A percentile compares a stretch with the other conserved stretches of the same genome.
Conservation (phyloP, 2,888 invertebrate genomes). For the Dicranocentrus wangi region DNA sequence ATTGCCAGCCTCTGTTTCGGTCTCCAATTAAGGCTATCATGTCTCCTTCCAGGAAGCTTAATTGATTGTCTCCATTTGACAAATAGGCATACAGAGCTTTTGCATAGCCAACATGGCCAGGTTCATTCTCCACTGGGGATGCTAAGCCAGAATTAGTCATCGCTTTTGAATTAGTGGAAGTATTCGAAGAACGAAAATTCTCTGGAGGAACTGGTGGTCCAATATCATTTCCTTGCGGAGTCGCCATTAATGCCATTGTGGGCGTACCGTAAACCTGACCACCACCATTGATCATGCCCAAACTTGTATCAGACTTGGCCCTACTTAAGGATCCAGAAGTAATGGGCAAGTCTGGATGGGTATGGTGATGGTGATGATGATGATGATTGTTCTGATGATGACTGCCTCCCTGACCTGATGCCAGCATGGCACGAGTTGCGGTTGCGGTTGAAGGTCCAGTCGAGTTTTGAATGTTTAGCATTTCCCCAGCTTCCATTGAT, state of each 20-base stretch:
- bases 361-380: slow-evolving; percentile 43
- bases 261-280: slow-evolving; percentile 40
- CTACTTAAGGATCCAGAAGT: slow-evolving; percentile 75
- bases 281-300: slow-evolving; percentile 75
- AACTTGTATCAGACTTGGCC: slow-evolving; percentile 91
- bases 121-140: slow-evolving; percentile 78
- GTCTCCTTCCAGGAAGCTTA: slow-evolving; percentile 93
- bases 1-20: slow-evolving; percentile 96
- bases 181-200: slow-evolving; percentile 65
- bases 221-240: not conserved
- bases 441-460: slow-evolving; percentile 11
- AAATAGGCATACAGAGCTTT: slow-evolving; percentile 92
- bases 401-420: not conserved
- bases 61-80: slow-evolving; percentile 90
- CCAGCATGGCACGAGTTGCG: not conserved
- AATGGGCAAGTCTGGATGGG: slow-evolving; percentile 61
- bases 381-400: slow-evolving; percentile 32
- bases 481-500: slow-evolving; percentile 87
- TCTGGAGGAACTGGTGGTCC: slow-evolving; percentile 24
- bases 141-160: slow-evolving; percentile 74
- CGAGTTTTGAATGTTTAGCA: slow-evolving; percentile 65
- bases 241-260: slow-evolving; percentile 24
- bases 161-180: slow-evolving; percentile 71
- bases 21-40: slow-evolving; percentile 86
- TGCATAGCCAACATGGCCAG: slow-evolving; percentile 79